A percentile compares a stretch with the other conserved stretches of the same genome.
phyloP scores from a whole-genome alignment of 2,888 invertebrate species.

The Rhynchonema sp. region DNA sequence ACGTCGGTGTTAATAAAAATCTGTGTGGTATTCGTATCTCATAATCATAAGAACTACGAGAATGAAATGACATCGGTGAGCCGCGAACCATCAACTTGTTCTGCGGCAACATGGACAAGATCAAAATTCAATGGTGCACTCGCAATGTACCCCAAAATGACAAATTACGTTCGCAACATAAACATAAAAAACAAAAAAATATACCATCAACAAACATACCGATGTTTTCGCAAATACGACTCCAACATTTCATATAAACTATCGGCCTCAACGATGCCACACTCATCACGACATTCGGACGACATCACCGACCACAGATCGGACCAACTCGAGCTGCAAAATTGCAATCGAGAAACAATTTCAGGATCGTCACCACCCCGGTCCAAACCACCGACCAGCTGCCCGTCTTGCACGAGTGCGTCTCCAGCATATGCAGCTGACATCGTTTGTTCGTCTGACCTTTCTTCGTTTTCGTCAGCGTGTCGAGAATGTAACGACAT shows the following conservation, averaged over 20 bases:
- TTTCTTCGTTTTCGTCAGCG: conserved; percentile 37
- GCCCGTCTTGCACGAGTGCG: conserved; percentile 34
- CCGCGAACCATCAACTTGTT: neutral
- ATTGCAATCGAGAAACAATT: too few species aligned
- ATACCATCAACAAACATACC: conserved; percentile 33
- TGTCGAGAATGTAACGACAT: conserved; percentile 21
- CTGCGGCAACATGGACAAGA: neutral
- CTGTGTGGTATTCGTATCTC: too few species aligned
- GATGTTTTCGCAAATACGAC: conserved; percentile 70
- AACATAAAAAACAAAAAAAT: too few species aligned
- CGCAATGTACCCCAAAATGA: too few species aligned
- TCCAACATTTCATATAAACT: conserved; percentile 65
- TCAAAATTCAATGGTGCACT: too few species aligned
- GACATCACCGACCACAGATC: conserved; percentile 39
- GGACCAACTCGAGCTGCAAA: conserved; percentile 23
- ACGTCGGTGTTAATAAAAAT: too few species aligned
- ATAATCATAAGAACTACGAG: too few species aligned
- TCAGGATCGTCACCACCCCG: too few species aligned
- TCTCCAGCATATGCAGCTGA: conserved; percentile 68
- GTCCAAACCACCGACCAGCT: conserved; percentile 47
- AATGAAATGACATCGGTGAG: conserved; percentile 5
- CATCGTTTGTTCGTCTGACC: conserved; percentile 67
- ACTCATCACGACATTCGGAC: conserved; percentile 35
- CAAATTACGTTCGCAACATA: too few species aligned
- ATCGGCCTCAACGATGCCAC: conserved; percentile 64